A percentile compares a stretch with the other conserved stretches of the same genome.
These are phyloP conservation scores for Esperia sulphurella DNA, from an alignment of 2,888 invertebrate species.

Conservation along the genomic window DNA sequence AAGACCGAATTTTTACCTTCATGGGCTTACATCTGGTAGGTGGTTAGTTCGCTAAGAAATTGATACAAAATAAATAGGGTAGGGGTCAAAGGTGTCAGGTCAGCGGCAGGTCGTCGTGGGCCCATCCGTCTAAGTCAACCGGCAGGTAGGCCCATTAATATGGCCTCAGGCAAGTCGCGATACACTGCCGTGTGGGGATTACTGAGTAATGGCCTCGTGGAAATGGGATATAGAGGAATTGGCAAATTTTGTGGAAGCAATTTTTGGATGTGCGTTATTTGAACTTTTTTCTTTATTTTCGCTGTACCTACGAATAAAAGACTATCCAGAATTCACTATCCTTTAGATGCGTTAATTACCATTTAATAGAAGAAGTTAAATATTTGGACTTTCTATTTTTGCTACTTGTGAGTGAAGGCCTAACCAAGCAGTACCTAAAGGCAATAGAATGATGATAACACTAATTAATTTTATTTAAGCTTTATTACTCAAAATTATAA, in stretches of 20 bases:
- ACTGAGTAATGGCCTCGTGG: constrained; percentile 17
- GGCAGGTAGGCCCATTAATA: constrained; percentile 36
- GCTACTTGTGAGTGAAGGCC: too few species aligned
- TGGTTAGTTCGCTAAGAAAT: constrained; percentile 8
- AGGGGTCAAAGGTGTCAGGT: constrained; percentile 23
- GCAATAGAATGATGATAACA: too few species aligned
- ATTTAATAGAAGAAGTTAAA: too few species aligned
- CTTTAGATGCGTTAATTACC: too few species aligned
- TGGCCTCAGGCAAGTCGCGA: constrained; percentile 23
- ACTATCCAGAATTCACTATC: too few species aligned
- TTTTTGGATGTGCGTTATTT: too few species aligned
- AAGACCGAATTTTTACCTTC: background rate
- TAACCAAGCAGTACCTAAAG: too few species aligned
- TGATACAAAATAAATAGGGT: constrained; percentile 20
- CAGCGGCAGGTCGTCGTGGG: constrained; percentile 20
- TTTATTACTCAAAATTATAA: too few species aligned
- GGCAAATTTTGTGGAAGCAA: background rate
- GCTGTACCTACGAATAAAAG: too few species aligned
- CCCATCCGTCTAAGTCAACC: constrained; percentile 37
- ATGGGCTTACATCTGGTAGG: background rate
- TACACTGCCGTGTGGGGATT: constrained; percentile 23
- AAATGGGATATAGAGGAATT: background rate
- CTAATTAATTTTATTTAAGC: too few species aligned
- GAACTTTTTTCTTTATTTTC: too few species aligned
- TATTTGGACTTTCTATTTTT: too few species aligned